Evolutionary conservation across 2,113 vertebrate species (phyloP).

Genomic region (Erythrocercus mccallii): DNA sequence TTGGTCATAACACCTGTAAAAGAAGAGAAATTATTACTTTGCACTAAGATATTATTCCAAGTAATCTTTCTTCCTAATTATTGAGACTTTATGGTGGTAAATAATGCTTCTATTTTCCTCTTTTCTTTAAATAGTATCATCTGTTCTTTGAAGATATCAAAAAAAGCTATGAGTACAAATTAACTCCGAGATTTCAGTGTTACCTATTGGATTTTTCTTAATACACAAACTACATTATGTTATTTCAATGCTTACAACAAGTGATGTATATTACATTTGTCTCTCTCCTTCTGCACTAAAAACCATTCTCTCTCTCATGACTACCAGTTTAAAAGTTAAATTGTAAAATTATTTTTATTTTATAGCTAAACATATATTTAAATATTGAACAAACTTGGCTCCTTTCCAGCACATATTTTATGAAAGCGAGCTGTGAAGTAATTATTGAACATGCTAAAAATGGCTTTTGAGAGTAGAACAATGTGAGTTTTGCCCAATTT

Average conservation of each 20-base stretch:
- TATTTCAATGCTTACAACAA: background rate
- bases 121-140: background rate
- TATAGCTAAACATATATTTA: background rate
- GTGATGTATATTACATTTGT: background rate
- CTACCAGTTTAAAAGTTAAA: background rate
- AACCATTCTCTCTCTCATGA: background rate
- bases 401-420: background rate
- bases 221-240: background rate
- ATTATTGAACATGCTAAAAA: constrained; percentile 26
- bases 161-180: background rate
- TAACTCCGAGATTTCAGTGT: background rate
- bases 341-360: background rate
- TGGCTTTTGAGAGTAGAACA: constrained; percentile 4
- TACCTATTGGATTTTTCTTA: background rate
- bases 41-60: background rate
- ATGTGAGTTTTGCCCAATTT: background rate
- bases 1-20: background rate
- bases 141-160: background rate
- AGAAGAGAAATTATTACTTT: background rate
- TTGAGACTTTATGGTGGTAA: background rate
- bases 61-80: background rate
- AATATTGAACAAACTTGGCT: background rate
- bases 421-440: constrained; percentile 17
- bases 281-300: background rate
- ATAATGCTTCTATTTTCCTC: background rate